phyloP scores from a whole-genome alignment of 2,797 vertebrate species.

The Myotis daubentonii region DNA sequence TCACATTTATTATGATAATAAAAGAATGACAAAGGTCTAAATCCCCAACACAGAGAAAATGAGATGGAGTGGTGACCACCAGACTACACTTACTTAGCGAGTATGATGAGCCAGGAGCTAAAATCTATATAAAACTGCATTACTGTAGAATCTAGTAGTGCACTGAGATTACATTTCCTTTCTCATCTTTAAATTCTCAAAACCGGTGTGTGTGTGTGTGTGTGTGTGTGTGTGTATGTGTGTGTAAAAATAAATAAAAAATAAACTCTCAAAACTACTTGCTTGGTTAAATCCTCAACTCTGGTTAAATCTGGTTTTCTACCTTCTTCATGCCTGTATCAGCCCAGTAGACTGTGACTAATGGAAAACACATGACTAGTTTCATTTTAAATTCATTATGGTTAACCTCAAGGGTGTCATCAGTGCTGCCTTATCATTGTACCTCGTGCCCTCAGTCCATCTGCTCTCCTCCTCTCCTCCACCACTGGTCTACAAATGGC shows the following conservation, averaged over 20 bases:
- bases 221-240: no score
- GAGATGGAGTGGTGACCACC: background rate
- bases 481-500: background rate
- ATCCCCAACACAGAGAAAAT: background rate
- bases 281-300: background rate
- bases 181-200: constrained; percentile 46
- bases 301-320: background rate
- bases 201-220: background rate
- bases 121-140: background rate
- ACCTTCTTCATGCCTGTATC: background rate
- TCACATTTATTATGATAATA: background rate
- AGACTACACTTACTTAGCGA: background rate
- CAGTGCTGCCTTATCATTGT: background rate
- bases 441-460: background rate
- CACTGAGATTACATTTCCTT: background rate
- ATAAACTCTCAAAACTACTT: constrained; percentile 29
- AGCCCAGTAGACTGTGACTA: background rate
- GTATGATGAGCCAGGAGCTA: background rate
- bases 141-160: background rate
- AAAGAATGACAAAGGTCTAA: background rate
- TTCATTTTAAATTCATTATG: background rate
- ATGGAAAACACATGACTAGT: background rate
- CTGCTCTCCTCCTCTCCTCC: background rate
- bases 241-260: no score
- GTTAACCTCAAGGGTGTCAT: background rate